phyloP scores from a whole-genome alignment of 2,113 vertebrate species.

The Xiphias gladius region DNA sequence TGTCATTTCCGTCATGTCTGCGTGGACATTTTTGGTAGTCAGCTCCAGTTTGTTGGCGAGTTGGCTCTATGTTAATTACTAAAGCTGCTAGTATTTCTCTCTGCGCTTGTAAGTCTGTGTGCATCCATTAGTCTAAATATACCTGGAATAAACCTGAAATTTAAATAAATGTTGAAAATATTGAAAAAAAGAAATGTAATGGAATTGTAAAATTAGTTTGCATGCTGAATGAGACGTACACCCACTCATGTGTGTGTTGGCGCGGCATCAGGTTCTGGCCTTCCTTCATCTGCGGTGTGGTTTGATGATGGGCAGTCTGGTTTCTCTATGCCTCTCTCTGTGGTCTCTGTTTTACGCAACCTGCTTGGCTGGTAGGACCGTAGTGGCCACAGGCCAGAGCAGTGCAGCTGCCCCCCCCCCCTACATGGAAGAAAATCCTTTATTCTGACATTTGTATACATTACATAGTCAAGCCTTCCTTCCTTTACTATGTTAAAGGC shows the following conservation, averaged over 20 bases:
- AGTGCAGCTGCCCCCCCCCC: slow-evolving; percentile 22
- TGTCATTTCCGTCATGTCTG: slow-evolving; percentile 75
- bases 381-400: slow-evolving; percentile 49
- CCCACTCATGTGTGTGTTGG: slow-evolving; percentile 3
- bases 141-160: slow-evolving; percentile 30
- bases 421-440: neutral
- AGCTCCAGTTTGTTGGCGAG: slow-evolving; percentile 62
- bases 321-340: slow-evolving; percentile 49
- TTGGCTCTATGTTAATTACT: slow-evolving; percentile 66
- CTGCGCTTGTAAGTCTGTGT: slow-evolving; percentile 34
- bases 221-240: slow-evolving; percentile 8
- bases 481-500: neutral
- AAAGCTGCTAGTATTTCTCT: slow-evolving; percentile 53
- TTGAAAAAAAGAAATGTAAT: slow-evolving; percentile 13
- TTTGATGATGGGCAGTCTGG: slow-evolving; percentile 59
- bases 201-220: slow-evolving; percentile 34
- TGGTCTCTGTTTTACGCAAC: slow-evolving; percentile 63
- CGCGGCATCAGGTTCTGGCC: slow-evolving; percentile 31
- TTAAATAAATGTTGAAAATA: slow-evolving; percentile 36
- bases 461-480: too few relatives aligned
- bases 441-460: neutral
- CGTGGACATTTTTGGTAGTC: slow-evolving; percentile 66
- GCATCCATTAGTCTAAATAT: slow-evolving; percentile 32
- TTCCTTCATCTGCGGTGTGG: slow-evolving; percentile 56
- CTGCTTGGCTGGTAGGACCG: slow-evolving; percentile 44